phyloP scores from a whole-genome alignment of 2,888 invertebrate genomes.

The Scaptomyza polygonia region DNA sequence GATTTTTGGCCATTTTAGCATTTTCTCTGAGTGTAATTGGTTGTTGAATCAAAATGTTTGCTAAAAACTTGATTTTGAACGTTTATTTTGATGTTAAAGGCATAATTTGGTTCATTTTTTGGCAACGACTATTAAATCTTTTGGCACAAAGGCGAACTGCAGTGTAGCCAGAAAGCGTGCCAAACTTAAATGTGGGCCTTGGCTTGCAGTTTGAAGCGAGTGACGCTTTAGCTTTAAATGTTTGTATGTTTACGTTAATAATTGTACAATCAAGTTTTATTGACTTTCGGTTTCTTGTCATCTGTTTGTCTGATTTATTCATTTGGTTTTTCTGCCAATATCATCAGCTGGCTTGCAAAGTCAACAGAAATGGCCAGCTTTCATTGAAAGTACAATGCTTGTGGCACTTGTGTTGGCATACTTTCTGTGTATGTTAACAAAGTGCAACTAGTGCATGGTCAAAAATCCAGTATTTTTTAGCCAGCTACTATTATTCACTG shows the following conservation, averaged over 20 bases:
- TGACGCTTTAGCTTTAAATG: too few relatives aligned
- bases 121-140: conserved; percentile 21
- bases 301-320: neutral
- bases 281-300: neutral
- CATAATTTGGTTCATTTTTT: conserved; percentile 18
- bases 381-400: neutral
- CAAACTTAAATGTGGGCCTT: conserved; percentile 2
- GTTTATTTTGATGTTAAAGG: conserved; percentile 2
- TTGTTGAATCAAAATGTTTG: conserved; percentile 16
- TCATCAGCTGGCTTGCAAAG: neutral
- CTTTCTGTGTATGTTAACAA: neutral
- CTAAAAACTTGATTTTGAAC: conserved; percentile 10
- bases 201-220: neutral
- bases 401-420: conserved; percentile 5
- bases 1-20: neutral
- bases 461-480: neutral
- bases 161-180: conserved; percentile 13
- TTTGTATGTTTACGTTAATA: neutral
- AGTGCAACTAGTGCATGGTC: conserved; percentile 3
- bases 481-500: too few relatives aligned
- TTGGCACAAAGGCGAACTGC: conserved; percentile 10
- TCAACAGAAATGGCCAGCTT: neutral
- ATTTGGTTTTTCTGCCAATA: neutral
- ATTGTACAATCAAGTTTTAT: conserved; percentile 3
- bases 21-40: conserved; percentile 12